A percentile compares a stretch with the other conserved stretches of the same genome.
Evolutionary conservation across 2,113 vertebrate genomes (phyloP).

Genomic region (Cebus imitator): DNA sequence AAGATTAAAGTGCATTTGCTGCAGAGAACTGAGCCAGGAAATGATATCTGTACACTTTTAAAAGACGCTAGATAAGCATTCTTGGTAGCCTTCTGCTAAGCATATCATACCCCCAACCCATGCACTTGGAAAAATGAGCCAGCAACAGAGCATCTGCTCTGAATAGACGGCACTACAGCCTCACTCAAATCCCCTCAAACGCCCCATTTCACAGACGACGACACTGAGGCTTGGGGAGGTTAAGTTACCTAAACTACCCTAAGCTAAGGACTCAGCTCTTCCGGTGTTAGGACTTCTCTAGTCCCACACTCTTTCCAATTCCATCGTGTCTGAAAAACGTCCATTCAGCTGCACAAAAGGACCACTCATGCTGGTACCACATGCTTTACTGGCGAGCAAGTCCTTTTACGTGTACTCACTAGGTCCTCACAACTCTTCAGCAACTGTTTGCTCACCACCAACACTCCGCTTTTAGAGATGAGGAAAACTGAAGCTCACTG

Average conservation of each 20-base stretch:
- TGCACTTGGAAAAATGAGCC: not conserved
- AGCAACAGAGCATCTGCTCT: accelerated
- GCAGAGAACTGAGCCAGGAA: not conserved
- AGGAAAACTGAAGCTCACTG: not conserved
- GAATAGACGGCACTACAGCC: not conserved
- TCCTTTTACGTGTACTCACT: not conserved
- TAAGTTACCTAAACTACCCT: not conserved
- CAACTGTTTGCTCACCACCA: not conserved
- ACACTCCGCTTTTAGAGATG: not conserved
- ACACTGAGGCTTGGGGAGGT: not conserved
- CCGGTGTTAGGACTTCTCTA: not conserved
- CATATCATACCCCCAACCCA: not conserved
- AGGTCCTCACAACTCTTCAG: not conserved
- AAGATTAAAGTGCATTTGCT: not conserved
- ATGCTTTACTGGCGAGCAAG: too few species aligned
- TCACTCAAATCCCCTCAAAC: not conserved
- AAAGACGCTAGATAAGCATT: not conserved
- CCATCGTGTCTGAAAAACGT: not conserved
- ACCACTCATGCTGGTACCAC: accelerated
- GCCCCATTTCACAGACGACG: not conserved
- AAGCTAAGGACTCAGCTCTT: not conserved
- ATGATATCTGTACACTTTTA: not conserved
- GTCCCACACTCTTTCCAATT: not conserved
- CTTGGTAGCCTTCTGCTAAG: not conserved
- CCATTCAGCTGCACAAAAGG: not conserved